Percentiles rank a stretch among this genome's conserved stretches.
These are phyloP conservation scores for Mus minutoides DNA, from an alignment of 2,797 vertebrate species.

Conservation along the genomic window DNA sequence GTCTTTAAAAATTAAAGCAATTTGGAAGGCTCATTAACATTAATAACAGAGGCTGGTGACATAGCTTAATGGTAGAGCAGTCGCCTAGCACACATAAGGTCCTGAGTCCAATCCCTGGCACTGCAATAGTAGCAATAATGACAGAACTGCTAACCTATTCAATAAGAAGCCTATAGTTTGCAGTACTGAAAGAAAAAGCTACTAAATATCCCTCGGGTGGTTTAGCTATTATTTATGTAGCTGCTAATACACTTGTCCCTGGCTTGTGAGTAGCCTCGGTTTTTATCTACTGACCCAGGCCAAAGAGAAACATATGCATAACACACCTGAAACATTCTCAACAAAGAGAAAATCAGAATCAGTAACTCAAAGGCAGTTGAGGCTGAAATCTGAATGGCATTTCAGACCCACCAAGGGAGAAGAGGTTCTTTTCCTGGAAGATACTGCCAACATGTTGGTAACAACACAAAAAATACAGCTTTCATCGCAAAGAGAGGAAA, in stretches of 20 bases:
- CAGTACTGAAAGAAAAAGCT: background rate
- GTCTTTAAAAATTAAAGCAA: slow-evolving; percentile 41
- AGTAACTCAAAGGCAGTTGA: background rate
- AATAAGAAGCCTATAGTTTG: background rate
- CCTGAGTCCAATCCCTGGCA: background rate
- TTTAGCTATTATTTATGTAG: background rate
- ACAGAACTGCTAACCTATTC: background rate
- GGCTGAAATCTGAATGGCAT: background rate
- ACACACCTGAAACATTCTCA: background rate
- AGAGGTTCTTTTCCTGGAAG: background rate
- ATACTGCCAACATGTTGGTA: background rate
- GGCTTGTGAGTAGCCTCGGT: background rate
- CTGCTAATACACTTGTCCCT: background rate
- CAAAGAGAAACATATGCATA: background rate
- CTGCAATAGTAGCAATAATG: background rate
- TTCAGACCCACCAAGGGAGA: background rate
- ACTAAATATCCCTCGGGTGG: background rate
- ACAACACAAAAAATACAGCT: background rate
- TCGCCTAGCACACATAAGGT: background rate
- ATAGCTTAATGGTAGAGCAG: background rate
- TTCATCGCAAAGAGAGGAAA: background rate
- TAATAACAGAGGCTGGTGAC: background rate
- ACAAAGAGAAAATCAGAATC: background rate
- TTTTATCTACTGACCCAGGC: background rate
- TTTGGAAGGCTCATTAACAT: slow-evolving; percentile 34